phyloP scores from a whole-genome alignment of 2,113 vertebrate genomes.

The Stictonetta naevosa region DNA sequence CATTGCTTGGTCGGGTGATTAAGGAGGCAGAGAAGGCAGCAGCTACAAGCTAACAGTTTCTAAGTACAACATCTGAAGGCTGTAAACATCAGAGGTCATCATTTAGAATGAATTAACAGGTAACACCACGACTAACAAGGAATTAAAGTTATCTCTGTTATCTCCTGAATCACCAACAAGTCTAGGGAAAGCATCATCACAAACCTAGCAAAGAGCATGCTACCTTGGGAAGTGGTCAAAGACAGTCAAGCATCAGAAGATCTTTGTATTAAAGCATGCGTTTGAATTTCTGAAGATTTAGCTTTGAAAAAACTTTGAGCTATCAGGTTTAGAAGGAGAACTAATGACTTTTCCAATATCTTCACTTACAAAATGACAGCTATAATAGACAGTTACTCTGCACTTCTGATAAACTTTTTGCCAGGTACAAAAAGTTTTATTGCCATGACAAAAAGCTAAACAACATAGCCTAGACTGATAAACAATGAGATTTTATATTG shows the following conservation, averaged over 20 bases:
- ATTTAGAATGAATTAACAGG: neutral
- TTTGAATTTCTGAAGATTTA: neutral
- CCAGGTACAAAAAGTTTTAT: neutral
- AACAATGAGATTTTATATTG: constrained; percentile 9
- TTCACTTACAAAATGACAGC: neutral
- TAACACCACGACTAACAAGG: neutral
- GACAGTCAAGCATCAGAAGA: neutral
- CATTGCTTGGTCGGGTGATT: neutral
- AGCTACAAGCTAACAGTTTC: neutral
- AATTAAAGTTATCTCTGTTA: neutral
- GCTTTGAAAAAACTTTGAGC: neutral
- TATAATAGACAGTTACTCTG: neutral
- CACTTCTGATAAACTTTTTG: neutral
- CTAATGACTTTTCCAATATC: neutral
- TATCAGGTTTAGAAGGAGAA: neutral
- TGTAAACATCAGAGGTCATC: neutral
- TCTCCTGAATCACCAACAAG: neutral
- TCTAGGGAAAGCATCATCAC: neutral
- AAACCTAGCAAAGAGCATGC: neutral
- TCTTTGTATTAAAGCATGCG: neutral
- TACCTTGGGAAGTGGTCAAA: neutral
- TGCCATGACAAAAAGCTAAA: neutral
- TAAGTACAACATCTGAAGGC: neutral
- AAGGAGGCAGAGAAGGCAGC: neutral
- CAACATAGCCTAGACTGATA: constrained; percentile 6